Percentiles rank a stretch among this genome's conserved stretches.
Evolutionary conservation across 2,888 invertebrate genomes (phyloP).

Genomic region (Corythucha ciliata): DNA sequence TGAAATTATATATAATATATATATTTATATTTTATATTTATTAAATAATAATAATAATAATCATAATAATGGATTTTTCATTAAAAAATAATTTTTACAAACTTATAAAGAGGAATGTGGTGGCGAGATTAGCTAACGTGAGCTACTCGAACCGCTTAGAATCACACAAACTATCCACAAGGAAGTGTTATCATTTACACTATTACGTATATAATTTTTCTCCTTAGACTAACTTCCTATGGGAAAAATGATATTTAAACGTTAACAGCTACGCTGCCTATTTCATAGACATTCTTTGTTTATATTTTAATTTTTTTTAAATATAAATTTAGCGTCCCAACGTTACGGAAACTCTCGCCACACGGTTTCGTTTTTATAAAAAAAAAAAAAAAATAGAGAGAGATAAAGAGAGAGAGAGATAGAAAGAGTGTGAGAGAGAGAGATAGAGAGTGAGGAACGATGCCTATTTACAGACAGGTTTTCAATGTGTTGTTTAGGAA

Average conservation of each 20-base stretch:
- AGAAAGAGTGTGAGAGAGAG: too few relatives aligned
- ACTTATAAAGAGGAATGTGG: constrained; percentile 29
- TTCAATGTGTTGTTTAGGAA: constrained; percentile 30
- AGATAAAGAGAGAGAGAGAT: too few relatives aligned
- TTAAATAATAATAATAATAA: constrained; percentile 31
- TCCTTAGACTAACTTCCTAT: constrained; percentile 26
- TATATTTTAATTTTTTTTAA: constrained; percentile 24
- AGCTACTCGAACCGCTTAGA: constrained; percentile 22
- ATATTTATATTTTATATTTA: constrained; percentile 28
- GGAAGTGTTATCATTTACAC: constrained; percentile 18
- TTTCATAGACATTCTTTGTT: constrained; percentile 31
- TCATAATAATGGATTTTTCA: constrained; percentile 30
- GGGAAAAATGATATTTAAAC: constrained; percentile 22
- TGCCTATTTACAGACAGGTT: constrained; percentile 33
- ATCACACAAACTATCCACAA: constrained; percentile 5
- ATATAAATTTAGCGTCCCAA: constrained; percentile 27
- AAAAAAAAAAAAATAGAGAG: too few relatives aligned
- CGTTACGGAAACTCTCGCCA: constrained; percentile 32
- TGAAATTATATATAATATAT: constrained; percentile 32
- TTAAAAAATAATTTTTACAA: constrained; percentile 31
- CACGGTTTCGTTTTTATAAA: too few relatives aligned
- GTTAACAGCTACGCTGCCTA: constrained; percentile 30
- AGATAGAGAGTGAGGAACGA: constrained; percentile 32
- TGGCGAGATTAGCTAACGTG: constrained; percentile 29
- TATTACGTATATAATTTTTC: constrained; percentile 26